phyloP scores from a whole-genome alignment of 2,888 invertebrate species.

The Synanthedon vespiformis region DNA sequence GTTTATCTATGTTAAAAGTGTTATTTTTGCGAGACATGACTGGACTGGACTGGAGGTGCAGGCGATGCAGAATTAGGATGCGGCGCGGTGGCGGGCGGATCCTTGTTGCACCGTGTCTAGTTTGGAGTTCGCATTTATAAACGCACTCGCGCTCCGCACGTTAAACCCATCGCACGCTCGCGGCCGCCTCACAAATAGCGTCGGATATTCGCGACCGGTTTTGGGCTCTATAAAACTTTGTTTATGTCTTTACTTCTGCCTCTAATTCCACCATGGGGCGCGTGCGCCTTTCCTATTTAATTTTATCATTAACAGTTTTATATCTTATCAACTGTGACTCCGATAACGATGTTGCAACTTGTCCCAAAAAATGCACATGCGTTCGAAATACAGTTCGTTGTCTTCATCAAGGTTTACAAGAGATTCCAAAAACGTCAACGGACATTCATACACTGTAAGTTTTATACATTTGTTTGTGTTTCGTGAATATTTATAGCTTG shows the following conservation, averaged over 20 bases:
- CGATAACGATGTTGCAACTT: not conserved
- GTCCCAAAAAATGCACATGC: conserved; percentile 2
- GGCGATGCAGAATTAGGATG: no score
- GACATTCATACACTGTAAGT: conserved; percentile 3
- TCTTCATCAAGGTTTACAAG: not conserved
- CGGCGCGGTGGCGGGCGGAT: no score
- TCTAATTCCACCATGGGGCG: not conserved
- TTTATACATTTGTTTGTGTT: not conserved
- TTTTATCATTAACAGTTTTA: not conserved
- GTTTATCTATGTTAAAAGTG: no score
- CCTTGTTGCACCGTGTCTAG: no score
- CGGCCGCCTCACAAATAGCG: not conserved
- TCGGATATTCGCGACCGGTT: not conserved
- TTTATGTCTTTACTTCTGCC: not conserved
- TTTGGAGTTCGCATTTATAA: not conserved
- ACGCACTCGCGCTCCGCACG: not conserved
- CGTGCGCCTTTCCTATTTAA: not conserved
- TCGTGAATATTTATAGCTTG: conserved; percentile 9
- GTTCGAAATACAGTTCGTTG: conserved; percentile 1
- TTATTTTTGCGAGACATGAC: no score
- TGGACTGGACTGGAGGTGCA: no score
- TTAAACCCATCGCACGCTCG: not conserved
- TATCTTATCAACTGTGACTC: not conserved
- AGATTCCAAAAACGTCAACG: not conserved
- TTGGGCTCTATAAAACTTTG: not conserved